These are phyloP conservation scores for Clarias gariepinus DNA, from an alignment of 2,113 vertebrate genomes.

Conservation along the genomic window DNA sequence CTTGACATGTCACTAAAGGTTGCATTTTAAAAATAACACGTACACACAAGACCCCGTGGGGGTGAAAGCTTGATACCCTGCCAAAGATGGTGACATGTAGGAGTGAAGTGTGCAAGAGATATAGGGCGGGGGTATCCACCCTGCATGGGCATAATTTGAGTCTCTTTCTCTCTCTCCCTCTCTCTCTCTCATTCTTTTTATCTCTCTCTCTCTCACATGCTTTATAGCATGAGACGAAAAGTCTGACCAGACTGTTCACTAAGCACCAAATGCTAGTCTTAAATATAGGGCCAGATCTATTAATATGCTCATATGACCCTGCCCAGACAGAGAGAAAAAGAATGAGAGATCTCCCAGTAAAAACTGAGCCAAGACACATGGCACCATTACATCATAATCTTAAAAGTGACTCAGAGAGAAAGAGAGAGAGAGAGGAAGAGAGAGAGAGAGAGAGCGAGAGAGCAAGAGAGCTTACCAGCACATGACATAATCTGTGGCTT, in stretches of 20 bases:
- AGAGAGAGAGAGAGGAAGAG: conserved; percentile 7
- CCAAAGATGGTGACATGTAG: conserved; percentile 57
- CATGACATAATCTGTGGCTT: conserved; percentile 14
- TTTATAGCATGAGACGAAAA: conserved; percentile 16
- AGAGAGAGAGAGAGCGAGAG: background rate
- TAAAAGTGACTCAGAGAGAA: conserved; percentile 1
- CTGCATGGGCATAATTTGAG: conserved; percentile 40
- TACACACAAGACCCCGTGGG: conserved; percentile 26
- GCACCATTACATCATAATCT: conserved; percentile 49
- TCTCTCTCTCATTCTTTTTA: conserved; percentile 13
- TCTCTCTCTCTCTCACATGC: background rate
- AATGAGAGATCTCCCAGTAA: conserved; percentile 20
- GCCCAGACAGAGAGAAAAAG: conserved; percentile 31
- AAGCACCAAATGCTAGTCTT: conserved; percentile 42
- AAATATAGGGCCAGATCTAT: conserved; percentile 53
- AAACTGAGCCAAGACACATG: background rate
- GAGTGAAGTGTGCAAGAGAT: background rate
- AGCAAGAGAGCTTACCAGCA: background rate
- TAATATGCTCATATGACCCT: conserved; percentile 50
- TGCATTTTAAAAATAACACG: conserved; percentile 53
- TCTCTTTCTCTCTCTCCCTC: background rate
- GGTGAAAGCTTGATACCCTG: conserved; percentile 51
- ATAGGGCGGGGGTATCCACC: conserved; percentile 13
- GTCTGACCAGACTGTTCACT: conserved; percentile 36
- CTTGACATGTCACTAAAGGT: conserved; percentile 35